Evolutionary conservation across 2,888 invertebrate genomes (phyloP).

Genomic region (Linnaemya vulpina): DNA sequence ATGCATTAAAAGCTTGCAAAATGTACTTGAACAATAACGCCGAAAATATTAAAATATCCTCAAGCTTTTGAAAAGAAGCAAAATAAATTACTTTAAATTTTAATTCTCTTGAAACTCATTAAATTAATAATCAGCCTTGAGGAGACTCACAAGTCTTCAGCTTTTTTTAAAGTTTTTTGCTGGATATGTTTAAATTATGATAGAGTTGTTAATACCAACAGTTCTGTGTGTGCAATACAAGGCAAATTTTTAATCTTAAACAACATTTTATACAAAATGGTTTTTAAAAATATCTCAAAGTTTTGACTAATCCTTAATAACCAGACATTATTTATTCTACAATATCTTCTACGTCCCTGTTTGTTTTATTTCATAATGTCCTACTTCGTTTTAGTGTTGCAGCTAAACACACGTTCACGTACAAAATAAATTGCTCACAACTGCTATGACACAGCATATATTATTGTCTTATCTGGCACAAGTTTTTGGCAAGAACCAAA

Average conservation of each 20-base stretch:
- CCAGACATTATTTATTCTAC: not conserved
- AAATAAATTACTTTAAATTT: slow-evolving; percentile 47
- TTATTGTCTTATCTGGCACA: slow-evolving; percentile 4
- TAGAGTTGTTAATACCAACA: not conserved
- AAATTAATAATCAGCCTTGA: slow-evolving; percentile 66
- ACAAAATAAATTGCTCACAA: slow-evolving; percentile 17
- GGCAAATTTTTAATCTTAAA: too few relatives aligned
- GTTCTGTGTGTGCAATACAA: too few relatives aligned
- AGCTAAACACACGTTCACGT: not conserved
- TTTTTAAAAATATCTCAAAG: not conserved
- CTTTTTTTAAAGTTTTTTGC: not conserved
- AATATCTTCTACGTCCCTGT: not conserved
- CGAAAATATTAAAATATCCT: too few relatives aligned
- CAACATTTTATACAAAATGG: too few relatives aligned
- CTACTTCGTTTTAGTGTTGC: not conserved
- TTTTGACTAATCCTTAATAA: not conserved
- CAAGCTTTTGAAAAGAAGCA: not conserved
- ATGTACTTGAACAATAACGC: not conserved
- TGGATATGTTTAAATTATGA: too few relatives aligned
- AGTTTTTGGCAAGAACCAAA: slow-evolving; percentile 10
- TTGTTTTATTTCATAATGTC: slow-evolving; percentile 10
- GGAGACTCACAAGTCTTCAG: slow-evolving; percentile 8
- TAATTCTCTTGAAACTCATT: slow-evolving; percentile 68
- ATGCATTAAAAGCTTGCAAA: too few relatives aligned
- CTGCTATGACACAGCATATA: slow-evolving; percentile 22